Evolutionary conservation across 2,113 vertebrate species (phyloP), one percentile per base, ranked within the genome.

Genomic region (Corythornis cristatus): DNA sequence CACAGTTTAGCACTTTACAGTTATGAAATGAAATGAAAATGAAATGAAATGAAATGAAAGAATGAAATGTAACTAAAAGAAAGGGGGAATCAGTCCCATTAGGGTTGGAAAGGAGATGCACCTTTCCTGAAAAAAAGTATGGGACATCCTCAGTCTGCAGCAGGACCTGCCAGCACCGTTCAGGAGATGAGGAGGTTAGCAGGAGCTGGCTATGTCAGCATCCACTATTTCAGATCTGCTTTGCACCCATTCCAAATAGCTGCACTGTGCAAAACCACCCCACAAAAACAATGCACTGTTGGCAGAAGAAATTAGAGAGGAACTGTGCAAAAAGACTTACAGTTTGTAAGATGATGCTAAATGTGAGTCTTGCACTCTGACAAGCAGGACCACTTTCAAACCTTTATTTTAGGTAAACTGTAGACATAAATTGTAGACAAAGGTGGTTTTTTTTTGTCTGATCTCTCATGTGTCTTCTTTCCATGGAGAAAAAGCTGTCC

Each of bases 131-230:
- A 23, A 33, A 48, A 15, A 46, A 11, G 14, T 31, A 16, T 8
- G 23, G 18, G 37, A 58, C 3, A 42, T 8, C 6, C 8, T 74
- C 16, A 8, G 8, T 3, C 8, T 50, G 5, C 31, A 54, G 21
- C 11, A 66, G 42, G n/a, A 64, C 50, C 16, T 1, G 2, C 31
- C 1, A 4, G 21, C 16, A 28, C 10, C 1, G 1, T 66, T 65
- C 29, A 31, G 62, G 18, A 62, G 31, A 37, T 21, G 54, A 76
- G 6, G 12, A 65, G 10, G 13, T 64, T 22, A 76, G 35, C 45
- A 61, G 29, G 12, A 78, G 3, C 5, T 58, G 46, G 23, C 60
- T 61, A 2, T 45, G 33, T 23, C 57, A 75, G 29, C 71, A 72
- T 4, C 31, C 1, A 0, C 26, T 43, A 5, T 33, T 43, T 58